A percentile compares a stretch with the other conserved stretches of the same genome.
Conservation (phyloP, 2,888 invertebrate species). For the Zaprionus lineosus region DNA sequence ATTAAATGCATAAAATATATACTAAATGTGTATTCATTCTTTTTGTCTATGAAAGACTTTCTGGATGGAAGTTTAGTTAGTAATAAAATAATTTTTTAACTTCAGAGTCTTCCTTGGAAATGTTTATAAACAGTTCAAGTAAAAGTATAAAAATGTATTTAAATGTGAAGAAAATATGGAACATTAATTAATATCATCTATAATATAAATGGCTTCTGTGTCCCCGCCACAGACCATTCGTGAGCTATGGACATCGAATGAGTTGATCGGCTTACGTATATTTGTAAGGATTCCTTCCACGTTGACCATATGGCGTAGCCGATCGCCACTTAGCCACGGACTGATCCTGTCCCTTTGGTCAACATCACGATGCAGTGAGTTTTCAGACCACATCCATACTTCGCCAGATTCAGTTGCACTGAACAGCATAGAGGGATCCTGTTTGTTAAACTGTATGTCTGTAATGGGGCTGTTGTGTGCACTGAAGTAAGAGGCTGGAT, state of each 20-base stretch:
- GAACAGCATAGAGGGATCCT: constrained; percentile 92
- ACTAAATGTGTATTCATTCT: no score
- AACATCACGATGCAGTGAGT: constrained; percentile 83
- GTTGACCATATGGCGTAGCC: constrained; percentile 85
- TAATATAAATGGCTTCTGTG: constrained; percentile 93
- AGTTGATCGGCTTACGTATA: constrained; percentile 91
- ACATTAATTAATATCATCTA: constrained; percentile 84
- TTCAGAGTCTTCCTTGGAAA: neutral
- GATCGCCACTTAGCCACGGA: constrained; percentile 88
- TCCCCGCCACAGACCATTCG: constrained; percentile 92
- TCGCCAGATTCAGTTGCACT: constrained; percentile 92
- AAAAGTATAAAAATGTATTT: neutral
- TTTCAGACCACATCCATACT: constrained; percentile 94
- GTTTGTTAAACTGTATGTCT: constrained; percentile 94
- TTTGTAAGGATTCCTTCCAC: constrained; percentile 88
- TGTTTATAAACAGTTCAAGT: neutral
- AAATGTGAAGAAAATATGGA: neutral
- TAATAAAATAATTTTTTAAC: neutral
- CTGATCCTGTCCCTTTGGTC: constrained; percentile 77
- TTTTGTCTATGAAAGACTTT: no score
- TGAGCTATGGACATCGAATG: constrained; percentile 89
- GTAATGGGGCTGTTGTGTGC: constrained; percentile 90
- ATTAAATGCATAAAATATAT: constrained; percentile 45
- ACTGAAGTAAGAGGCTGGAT: constrained; percentile 91
- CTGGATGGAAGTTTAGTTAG: neutral